These are phyloP conservation scores for Corvus cornix DNA, from an alignment of 2,113 vertebrate genomes.

Conservation along the genomic window DNA sequence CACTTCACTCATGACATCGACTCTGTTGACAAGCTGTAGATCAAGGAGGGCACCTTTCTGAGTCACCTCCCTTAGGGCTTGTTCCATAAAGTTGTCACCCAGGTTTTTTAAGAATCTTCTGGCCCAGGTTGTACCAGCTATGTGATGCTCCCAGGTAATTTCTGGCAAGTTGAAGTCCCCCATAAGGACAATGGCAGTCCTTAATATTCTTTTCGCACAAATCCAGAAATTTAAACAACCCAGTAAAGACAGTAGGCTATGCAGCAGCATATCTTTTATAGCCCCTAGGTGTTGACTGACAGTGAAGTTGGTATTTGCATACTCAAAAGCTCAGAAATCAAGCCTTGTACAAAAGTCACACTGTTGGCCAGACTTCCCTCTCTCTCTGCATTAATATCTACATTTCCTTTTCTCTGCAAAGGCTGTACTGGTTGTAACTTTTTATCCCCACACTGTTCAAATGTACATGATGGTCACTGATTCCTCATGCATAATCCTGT, in stretches of 20 bases:
- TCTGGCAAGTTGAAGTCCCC: not conserved
- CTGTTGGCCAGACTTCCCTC: not conserved
- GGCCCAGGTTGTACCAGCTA: not conserved
- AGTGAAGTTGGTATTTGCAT: not conserved
- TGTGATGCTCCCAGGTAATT: not conserved
- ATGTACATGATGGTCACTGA: rapidly evolving
- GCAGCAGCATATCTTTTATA: not conserved
- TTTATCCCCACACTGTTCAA: not conserved
- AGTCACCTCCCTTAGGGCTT: not conserved
- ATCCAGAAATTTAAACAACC: not conserved
- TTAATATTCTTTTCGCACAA: not conserved
- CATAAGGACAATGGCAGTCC: too few relatives aligned
- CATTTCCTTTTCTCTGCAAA: not conserved
- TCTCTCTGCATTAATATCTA: not conserved
- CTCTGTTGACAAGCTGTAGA: not conserved
- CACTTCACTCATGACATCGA: not conserved
- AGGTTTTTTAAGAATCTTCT: not conserved
- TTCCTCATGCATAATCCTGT: not conserved
- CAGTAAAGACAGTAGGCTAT: not conserved
- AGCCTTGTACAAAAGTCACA: not conserved
- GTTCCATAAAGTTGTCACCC: not conserved
- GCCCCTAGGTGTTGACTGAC: not conserved
- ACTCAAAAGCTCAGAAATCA: not conserved
- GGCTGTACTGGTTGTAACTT: not conserved
- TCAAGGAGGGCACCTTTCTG: not conserved